These are phyloP conservation scores for Metaphire vulgaris DNA, from an alignment of 1,140 invertebrate species.

Conservation along the genomic window DNA sequence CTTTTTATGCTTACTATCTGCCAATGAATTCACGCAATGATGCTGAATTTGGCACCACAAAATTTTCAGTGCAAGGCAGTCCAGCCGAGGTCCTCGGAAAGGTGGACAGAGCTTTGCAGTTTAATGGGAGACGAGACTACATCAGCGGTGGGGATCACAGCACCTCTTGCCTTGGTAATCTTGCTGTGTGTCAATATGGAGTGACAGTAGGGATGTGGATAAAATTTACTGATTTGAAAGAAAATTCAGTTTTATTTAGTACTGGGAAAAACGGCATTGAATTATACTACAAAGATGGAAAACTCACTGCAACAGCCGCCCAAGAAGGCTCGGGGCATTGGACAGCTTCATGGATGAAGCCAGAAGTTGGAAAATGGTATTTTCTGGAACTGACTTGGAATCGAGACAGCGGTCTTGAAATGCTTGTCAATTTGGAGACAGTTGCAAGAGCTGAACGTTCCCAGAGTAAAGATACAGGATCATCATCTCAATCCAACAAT, in stretches of 20 bases:
- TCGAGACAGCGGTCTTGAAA: slow-evolving; percentile 39
- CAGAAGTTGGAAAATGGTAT: slow-evolving; percentile 38
- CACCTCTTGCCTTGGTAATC: slow-evolving; percentile 41
- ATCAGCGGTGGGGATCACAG: slow-evolving; percentile 38
- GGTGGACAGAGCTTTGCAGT: slow-evolving; percentile 36
- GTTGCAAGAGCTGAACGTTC: slow-evolving; percentile 24
- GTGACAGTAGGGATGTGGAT: slow-evolving; percentile 44
- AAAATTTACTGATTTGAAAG: slow-evolving; percentile 34
- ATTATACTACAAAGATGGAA: slow-evolving; percentile 35
- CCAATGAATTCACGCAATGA: slow-evolving; percentile 37
- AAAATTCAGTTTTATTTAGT: slow-evolving; percentile 33
- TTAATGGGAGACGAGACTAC: slow-evolving; percentile 38
- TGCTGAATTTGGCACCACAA: slow-evolving; percentile 31
- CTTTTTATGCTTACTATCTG: slow-evolving; percentile 42
- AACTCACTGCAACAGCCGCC: slow-evolving; percentile 37
- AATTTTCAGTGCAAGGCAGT: slow-evolving; percentile 32
- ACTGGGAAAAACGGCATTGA: slow-evolving; percentile 35
- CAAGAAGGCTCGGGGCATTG: slow-evolving; percentile 34
- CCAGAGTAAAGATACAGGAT: slow-evolving; percentile 11
- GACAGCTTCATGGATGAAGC: slow-evolving; percentile 20
- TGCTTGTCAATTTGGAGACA: slow-evolving; percentile 44
- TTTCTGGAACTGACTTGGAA: slow-evolving; percentile 48
- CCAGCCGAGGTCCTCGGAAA: slow-evolving; percentile 35
- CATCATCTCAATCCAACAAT: not conserved
- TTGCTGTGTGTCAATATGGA: slow-evolving; percentile 40